Conservation (phyloP, 2,888 invertebrate genomes). For the Leptopilina drosophilae region DNA sequence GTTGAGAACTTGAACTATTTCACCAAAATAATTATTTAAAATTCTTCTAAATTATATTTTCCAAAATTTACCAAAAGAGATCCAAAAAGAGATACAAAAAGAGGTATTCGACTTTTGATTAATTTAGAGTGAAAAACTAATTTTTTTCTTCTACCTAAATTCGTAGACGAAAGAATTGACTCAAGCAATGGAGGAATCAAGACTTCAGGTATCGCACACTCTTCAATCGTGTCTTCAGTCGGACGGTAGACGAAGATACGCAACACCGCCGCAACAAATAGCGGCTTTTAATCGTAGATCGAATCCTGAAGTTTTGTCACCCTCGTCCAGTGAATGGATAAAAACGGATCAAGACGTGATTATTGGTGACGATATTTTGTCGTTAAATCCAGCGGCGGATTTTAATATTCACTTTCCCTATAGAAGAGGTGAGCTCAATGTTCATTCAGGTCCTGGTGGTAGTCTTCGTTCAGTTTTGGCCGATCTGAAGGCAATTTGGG, state of each 20-base stretch:
- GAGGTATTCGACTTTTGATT: neutral
- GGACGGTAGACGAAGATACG: constrained; percentile 88
- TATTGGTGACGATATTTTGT: constrained; percentile 87
- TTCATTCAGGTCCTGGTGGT: constrained; percentile 90
- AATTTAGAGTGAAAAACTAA: neutral
- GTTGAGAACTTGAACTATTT: too few relatives aligned
- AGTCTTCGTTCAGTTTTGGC: constrained; percentile 90
- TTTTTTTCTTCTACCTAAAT: constrained; percentile 28
- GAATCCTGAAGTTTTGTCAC: constrained; percentile 82
- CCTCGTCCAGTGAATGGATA: constrained; percentile 81
- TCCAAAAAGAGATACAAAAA: too few relatives aligned
- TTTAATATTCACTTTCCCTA: constrained; percentile 96
- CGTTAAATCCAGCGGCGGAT: constrained; percentile 83
- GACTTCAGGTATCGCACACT: constrained; percentile 89
- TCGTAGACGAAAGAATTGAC: constrained; percentile 82
- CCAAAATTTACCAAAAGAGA: too few relatives aligned
- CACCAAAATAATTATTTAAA: too few relatives aligned
- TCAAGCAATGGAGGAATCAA: constrained; percentile 90
- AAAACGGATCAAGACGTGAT: constrained; percentile 83
- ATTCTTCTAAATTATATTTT: too few relatives aligned
- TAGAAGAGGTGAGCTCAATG: constrained; percentile 90
- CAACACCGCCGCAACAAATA: constrained; percentile 93
- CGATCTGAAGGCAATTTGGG: constrained; percentile 94
- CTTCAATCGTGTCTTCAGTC: constrained; percentile 92
- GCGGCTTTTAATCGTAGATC: constrained; percentile 91